Base-by-base conservation (phyloP, 2,888 invertebrate genomes). In the Glaucopsyche alexis region DNA sequence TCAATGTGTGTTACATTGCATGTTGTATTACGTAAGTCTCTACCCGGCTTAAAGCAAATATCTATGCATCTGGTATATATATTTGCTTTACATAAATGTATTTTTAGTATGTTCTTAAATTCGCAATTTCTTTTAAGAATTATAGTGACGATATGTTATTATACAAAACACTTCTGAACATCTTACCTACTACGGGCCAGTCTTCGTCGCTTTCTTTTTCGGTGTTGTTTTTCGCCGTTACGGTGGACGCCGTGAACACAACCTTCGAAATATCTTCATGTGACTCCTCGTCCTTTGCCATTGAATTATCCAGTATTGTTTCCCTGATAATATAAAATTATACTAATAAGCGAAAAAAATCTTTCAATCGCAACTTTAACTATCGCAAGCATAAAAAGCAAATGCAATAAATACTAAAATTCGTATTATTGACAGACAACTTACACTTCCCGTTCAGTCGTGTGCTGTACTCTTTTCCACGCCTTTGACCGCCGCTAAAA, bases 161-260 rank as follows among this genome's bases (percentile, higher is more conserved):
- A n/a, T 16, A 50, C 14, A 55, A 9, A 47, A 50, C 13, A 38
- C n/a, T 14, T n/a, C 9, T 38, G 8, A 40, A 16, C 6, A 9
- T 11, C 72, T 72, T 13, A 72, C 72, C 19, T 38, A 72, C 19
- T 38, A 72, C 16, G 16, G 72, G 72, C 72, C 72, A 72, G 40
- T 66, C 49, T 49, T 72, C 72, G 38, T 29, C 38, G 40, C 72
- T 69, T 4, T 69, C 69, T 7, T 67, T 42, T 11, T 13, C 29
- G 2, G 19, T 19, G 19, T 11, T 19, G 5, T 72, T 65, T 71
- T 50, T 60, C 72, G 11, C 55, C 71, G 42, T 75, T 75, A 71
- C 42, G 79, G 80, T 78, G 2, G 81, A 78, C 45, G 75, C n/a
- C 47, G 49, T 29, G 13, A 19, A n/a, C 13, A 16, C 2, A 13